Evolutionary conservation across 2,888 invertebrate genomes (phyloP).

Genomic region (Eupithecia insigniata): DNA sequence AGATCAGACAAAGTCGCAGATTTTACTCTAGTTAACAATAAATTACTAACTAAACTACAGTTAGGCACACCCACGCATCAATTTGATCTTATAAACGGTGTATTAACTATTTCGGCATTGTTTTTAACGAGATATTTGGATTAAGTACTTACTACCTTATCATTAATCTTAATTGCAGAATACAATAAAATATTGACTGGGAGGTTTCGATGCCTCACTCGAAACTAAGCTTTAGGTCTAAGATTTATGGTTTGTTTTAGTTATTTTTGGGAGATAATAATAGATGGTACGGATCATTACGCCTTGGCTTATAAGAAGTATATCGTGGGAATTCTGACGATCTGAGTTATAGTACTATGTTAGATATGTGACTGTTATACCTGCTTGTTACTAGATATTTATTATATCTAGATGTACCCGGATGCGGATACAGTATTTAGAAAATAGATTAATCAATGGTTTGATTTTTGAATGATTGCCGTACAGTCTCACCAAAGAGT

Average conservation of each 20-base stretch:
- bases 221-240: conserved; percentile 59
- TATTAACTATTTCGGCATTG: conserved; percentile 67
- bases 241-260: conserved; percentile 62
- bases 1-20: background rate
- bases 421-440: conserved; percentile 41
- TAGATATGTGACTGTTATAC: conserved; percentile 45
- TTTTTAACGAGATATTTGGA: conserved; percentile 80
- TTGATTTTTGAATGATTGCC: background rate
- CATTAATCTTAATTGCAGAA: conserved; percentile 84
- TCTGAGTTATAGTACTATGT: conserved; percentile 66
- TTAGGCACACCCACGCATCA: conserved; percentile 67
- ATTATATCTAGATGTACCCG: conserved; percentile 34
- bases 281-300: conserved; percentile 76
- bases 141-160: conserved; percentile 83
- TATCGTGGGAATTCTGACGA: conserved; percentile 79
- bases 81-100: conserved; percentile 70
- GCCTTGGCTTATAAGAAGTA: conserved; percentile 77
- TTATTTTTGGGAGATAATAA: conserved; percentile 61
- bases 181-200: conserved; percentile 81
- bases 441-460: background rate
- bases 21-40: conserved; percentile 46
- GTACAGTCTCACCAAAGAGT: background rate
- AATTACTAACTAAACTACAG: conserved; percentile 57
- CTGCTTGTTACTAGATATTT: background rate
- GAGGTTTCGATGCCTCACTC: conserved; percentile 54